Evolutionary conservation across 2,797 vertebrate species (phyloP).

Genomic region (Cetoscarus ocellatus): DNA sequence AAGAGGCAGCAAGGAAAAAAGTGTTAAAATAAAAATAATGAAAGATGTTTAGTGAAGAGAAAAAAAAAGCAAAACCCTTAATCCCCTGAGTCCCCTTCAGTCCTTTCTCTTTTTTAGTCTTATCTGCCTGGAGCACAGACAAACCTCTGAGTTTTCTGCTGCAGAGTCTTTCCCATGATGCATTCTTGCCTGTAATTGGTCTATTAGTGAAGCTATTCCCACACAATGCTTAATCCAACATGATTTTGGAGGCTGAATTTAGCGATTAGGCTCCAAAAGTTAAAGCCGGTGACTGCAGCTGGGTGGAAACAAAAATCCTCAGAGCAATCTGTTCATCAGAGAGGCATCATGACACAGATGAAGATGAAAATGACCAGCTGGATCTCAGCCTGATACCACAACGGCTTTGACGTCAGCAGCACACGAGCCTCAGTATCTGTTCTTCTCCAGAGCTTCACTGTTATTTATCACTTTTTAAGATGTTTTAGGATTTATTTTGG

Average conservation of each 20-base stretch:
- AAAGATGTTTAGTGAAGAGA: no score
- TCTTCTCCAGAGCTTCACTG: not conserved
- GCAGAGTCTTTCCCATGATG: not conserved
- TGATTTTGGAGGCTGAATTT: not conserved
- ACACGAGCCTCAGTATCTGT: not conserved
- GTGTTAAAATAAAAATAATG: no score
- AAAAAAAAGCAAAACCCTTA: no score
- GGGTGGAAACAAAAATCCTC: not conserved
- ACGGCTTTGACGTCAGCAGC: not conserved
- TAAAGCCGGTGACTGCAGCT: conserved; percentile 9
- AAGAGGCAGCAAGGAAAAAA: no score
- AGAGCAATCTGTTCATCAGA: conserved; percentile 9
- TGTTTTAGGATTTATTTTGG: no score
- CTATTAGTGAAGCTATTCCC: not conserved
- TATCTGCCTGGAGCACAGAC: not conserved
- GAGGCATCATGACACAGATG: not conserved
- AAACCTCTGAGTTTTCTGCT: not conserved
- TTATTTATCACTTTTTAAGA: not conserved
- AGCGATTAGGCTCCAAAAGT: not conserved
- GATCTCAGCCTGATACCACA: not conserved
- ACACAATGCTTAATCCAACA: not conserved
- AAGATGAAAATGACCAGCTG: not conserved
- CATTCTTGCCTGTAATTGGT: not conserved
- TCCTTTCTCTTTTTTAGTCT: no score
- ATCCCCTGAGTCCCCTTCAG: no score